Conservation (phyloP, 2,888 invertebrate genomes). For the Scrobipalpa atriplicella region DNA sequence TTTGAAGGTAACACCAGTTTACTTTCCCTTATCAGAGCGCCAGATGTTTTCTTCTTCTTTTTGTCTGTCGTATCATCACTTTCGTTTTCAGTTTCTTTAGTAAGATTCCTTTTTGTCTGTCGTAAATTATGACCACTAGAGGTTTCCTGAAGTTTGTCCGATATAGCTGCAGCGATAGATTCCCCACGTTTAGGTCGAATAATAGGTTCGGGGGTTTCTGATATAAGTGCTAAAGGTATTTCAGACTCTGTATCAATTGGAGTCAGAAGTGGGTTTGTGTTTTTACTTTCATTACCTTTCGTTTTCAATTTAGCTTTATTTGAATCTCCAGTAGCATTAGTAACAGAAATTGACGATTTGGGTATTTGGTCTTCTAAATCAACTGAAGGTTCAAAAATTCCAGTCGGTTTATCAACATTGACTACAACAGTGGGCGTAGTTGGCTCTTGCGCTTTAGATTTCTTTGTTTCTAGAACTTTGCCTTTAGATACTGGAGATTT, state of each 20-base stretch:
- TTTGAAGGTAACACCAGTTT: conserved; percentile 73
- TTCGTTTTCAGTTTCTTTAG: conserved; percentile 63
- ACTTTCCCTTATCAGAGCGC: conserved; percentile 73
- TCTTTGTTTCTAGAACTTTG: conserved; percentile 71
- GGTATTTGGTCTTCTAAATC: conserved; percentile 87
- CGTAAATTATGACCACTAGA: conserved; percentile 73
- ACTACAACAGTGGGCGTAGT: conserved; percentile 62
- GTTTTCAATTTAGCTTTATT: conserved; percentile 67
- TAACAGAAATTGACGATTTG: conserved; percentile 79
- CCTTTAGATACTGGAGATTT: conserved; percentile 82
- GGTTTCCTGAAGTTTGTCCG: conserved; percentile 77
- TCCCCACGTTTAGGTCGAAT: conserved; percentile 73
- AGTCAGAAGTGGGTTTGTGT: conserved; percentile 52
- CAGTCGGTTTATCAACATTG: conserved; percentile 83
- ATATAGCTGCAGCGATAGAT: conserved; percentile 75
- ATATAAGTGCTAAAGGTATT: conserved; percentile 69
- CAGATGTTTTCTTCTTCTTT: conserved; percentile 72
- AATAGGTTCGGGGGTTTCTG: conserved; percentile 68
- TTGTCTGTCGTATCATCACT: conserved; percentile 67
- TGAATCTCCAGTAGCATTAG: conserved; percentile 59
- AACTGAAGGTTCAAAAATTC: conserved; percentile 87
- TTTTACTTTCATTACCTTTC: conserved; percentile 55
- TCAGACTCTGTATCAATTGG: conserved; percentile 73
- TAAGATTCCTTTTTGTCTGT: conserved; percentile 71
- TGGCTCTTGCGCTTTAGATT: conserved; percentile 58